Evolutionary conservation across 2,113 vertebrate species (phyloP).

Genomic region (Mirza zaza): DNA sequence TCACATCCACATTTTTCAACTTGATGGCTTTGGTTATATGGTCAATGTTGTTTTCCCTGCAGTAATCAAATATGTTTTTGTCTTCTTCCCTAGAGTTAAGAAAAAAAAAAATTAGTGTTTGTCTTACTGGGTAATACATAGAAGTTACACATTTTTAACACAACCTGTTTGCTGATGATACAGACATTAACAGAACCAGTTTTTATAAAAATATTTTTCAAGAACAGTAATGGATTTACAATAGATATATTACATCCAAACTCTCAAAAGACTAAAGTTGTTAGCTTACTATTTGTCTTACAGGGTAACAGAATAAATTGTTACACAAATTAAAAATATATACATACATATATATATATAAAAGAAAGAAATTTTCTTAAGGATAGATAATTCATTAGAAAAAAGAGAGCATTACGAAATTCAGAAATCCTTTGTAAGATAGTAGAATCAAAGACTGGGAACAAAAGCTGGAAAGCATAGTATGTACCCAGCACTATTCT

Average conservation of each 20-base stretch:
- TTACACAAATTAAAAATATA: not conserved
- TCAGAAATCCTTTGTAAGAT: not conserved
- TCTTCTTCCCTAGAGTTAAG: constrained; percentile 93
- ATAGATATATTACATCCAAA: not conserved
- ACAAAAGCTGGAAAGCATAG: not conserved
- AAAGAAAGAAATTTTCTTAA: constrained; percentile 1
- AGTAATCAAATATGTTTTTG: constrained; percentile 98
- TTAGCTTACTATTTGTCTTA: not conserved
- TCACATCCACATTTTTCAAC: constrained; percentile 92
- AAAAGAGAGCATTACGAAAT: not conserved
- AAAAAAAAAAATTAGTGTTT: constrained; percentile 1
- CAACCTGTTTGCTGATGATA: constrained; percentile 34
- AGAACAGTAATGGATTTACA: constrained; percentile 17
- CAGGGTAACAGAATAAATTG: not conserved
- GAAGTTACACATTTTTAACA: constrained; percentile 56
- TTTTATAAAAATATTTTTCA: constrained; percentile 26
- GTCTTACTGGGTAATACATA: constrained; percentile 65
- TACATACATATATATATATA: not conserved
- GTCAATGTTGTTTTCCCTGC: constrained; percentile 98
- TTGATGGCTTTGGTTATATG: constrained; percentile 91
- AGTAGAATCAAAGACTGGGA: constrained; percentile 18
- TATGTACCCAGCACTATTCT: not conserved
- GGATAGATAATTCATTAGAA: not conserved
- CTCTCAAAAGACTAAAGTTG: constrained; percentile 37
- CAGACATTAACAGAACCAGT: constrained; percentile 23